phyloP scores from a whole-genome alignment of 2,888 invertebrate genomes.

The Drosophila trichaetosa region DNA sequence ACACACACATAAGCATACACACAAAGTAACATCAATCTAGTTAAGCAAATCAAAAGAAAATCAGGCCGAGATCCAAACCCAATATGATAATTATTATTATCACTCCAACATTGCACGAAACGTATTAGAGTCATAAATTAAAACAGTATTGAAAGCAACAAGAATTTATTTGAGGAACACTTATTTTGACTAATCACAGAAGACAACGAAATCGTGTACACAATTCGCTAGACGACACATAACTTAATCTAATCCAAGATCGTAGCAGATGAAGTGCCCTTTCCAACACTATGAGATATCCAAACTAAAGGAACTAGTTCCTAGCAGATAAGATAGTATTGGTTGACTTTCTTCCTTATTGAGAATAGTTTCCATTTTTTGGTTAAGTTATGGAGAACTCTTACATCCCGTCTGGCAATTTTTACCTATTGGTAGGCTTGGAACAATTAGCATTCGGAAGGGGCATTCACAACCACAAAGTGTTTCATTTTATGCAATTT shows the following conservation, averaged over 20 bases:
- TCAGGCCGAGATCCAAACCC: conserved; percentile 35
- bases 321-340: conserved; percentile 2
- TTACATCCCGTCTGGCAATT: background rate
- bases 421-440: background rate
- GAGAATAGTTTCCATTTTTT: background rate
- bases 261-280: conserved; percentile 35
- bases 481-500: conserved; percentile 72
- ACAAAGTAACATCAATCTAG: conserved; percentile 28
- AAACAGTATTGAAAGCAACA: conserved; percentile 39
- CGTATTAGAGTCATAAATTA: conserved; percentile 19
- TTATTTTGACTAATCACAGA: conserved; percentile 62
- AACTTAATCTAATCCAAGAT: conserved; percentile 19
- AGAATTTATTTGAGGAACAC: conserved; percentile 69
- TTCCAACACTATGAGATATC: conserved; percentile 21
- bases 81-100: conserved; percentile 19
- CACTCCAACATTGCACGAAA: conserved; percentile 40
- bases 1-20: background rate
- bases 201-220: conserved; percentile 70
- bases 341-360: background rate
- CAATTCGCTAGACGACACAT: conserved; percentile 31
- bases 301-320: conserved; percentile 1
- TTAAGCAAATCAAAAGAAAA: conserved; percentile 29
- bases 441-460: conserved; percentile 11
- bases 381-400: background rate
- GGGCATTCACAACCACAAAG: conserved; percentile 57